Conservation (phyloP, 2,888 invertebrate species). For the Auanema freiburgensis region DNA sequence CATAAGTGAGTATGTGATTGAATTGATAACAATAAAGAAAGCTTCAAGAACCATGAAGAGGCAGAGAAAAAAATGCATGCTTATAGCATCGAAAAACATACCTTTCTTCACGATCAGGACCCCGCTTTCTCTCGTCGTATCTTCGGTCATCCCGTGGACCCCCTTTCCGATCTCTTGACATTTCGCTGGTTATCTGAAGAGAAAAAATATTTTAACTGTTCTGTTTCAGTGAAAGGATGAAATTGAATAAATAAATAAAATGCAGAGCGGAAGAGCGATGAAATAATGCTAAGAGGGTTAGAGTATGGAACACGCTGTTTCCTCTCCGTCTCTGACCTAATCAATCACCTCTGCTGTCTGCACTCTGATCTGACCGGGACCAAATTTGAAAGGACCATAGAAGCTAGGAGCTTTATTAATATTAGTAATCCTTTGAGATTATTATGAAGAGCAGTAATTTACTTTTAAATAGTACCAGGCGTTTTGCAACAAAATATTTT, state of each 20-base stretch:
- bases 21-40: background rate
- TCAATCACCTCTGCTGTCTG: background rate
- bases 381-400: too few species aligned
- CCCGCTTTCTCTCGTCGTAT: background rate
- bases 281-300: too few species aligned
- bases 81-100: background rate
- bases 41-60: background rate
- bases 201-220: too few species aligned
- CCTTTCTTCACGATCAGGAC: constrained; percentile 5
- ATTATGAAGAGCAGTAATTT: too few species aligned
- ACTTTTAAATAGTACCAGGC: too few species aligned
- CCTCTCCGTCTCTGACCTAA: constrained; percentile 4
- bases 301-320: constrained; percentile 1
- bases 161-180: background rate
- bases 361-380: too few species aligned
- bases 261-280: background rate
- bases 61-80: too few species aligned
- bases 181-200: too few species aligned
- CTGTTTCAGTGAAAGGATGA: background rate
- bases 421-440: too few species aligned
- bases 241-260: constrained; percentile 1
- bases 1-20: too few species aligned
- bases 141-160: background rate
- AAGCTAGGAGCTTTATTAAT: too few species aligned
- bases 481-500: too few species aligned